Evolutionary conservation across 2,113 vertebrate genomes (phyloP).

Genomic region (Egretta garzetta): DNA sequence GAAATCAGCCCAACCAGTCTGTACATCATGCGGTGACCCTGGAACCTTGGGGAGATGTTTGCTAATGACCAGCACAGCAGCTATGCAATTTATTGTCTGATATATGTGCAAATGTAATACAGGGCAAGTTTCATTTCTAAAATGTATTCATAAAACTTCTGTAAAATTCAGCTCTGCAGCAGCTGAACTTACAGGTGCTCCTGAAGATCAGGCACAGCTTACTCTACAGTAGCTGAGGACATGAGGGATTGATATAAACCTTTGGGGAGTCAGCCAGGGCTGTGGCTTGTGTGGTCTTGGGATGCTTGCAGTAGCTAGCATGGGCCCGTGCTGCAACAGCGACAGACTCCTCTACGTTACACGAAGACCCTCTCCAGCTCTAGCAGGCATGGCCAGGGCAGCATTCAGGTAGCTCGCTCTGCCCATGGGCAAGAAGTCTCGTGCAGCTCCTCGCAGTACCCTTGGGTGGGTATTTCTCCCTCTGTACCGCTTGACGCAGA

Average conservation of each 20-base stretch:
- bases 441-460: background rate
- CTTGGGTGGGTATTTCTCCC: background rate
- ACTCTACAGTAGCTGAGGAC: background rate
- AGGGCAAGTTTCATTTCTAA: background rate
- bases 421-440: background rate
- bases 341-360: background rate
- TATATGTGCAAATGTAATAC: background rate
- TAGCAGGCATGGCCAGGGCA: background rate
- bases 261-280: background rate
- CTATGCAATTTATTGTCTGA: background rate
- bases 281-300: background rate
- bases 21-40: background rate
- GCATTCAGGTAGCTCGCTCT: background rate
- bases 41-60: background rate
- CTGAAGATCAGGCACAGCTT: background rate
- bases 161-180: background rate
- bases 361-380: rapidly evolving
- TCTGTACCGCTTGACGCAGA: background rate
- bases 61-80: background rate
- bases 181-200: background rate
- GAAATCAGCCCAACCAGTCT: background rate
- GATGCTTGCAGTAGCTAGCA: background rate
- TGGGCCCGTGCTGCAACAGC: background rate
- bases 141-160: background rate
- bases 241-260: rapidly evolving